Evolutionary conservation across 1,140 invertebrate species (phyloP), one percentile per base, ranked within the genome.

Genomic region (Drosophila insularis): DNA sequence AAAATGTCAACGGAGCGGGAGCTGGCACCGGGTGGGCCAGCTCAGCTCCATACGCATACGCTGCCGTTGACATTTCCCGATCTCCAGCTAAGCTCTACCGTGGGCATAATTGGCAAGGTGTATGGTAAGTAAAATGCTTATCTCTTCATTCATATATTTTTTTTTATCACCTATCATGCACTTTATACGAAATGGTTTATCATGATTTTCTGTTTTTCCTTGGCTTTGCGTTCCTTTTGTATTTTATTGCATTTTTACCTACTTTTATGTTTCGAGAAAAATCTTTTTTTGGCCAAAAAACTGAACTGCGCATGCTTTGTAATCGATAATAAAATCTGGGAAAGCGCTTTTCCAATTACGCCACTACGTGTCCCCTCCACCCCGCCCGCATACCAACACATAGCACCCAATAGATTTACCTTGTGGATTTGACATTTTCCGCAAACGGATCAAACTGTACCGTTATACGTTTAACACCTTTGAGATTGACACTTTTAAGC

Each of bases 401-500:
- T 27, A 27, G 4, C 27, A 21, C 46, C 32, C 40, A 68, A 93
- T 4, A 19, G 8, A 50, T n/a, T 10, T 21, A 97, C 96, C 96
- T 95, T 78, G 94, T 94, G 71, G 94, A 92, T 54, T 91, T 92
- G 46, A 94, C 94, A 90, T 95, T 95, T 71, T 94, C 92, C 73
- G 94, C 93, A 92, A 98, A 97, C 5, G 97, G 97, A 93, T 98
- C 97, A 80, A 98, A 97, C 84, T 95, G 94, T 53, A 97, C 94
- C 13, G 93, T 93, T 65, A 98, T 94, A 91, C 94, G 94, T 80
- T 95, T 95, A 0, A 96, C 95, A n/a, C 96, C 96, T 92, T 96
- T 96, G 17, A 97, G 93, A 93, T 95, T 96, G 7, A 98, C 82
- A 63, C 80, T 72, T 81, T 93, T 95, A 50, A 96, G 70, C 91